phyloP scores from a whole-genome alignment of 1,140 invertebrate genomes.

The Homalodisca vitripennis region DNA sequence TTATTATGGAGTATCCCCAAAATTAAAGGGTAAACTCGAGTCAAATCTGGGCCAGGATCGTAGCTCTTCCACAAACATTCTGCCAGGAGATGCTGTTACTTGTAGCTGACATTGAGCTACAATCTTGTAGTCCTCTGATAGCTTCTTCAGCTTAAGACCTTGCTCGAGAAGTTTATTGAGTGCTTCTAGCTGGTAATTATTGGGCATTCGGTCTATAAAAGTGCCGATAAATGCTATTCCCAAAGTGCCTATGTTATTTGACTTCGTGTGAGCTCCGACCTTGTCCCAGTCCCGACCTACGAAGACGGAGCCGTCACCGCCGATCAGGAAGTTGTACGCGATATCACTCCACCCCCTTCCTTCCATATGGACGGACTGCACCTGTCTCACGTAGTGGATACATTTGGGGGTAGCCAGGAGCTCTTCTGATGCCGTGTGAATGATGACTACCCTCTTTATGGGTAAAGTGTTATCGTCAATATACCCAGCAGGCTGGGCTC shows the following conservation, averaged over 20 bases:
- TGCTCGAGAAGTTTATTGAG: no score
- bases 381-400: background rate
- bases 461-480: background rate
- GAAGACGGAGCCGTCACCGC: constrained; percentile 63
- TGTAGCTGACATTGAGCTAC: no score
- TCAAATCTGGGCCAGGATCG: no score
- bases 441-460: background rate
- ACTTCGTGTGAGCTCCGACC: constrained; percentile 63
- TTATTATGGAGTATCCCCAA: no score
- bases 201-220: no score
- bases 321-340: constrained; percentile 67
- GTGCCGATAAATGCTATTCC: constrained; percentile 65
- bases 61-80: no score
- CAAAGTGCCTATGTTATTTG: constrained; percentile 64
- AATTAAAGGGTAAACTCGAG: no score
- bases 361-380: background rate
- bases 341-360: constrained; percentile 71
- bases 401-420: background rate
- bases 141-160: no score
- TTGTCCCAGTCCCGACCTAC: constrained; percentile 71
- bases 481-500: background rate
- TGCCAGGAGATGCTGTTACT: no score
- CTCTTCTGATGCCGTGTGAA: background rate
- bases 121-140: no score
- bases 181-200: no score